Percentiles rank a stretch among this genome's conserved stretches.
Conservation (phyloP, 2,888 invertebrate genomes). For the Nasonovia ribisnigri region DNA sequence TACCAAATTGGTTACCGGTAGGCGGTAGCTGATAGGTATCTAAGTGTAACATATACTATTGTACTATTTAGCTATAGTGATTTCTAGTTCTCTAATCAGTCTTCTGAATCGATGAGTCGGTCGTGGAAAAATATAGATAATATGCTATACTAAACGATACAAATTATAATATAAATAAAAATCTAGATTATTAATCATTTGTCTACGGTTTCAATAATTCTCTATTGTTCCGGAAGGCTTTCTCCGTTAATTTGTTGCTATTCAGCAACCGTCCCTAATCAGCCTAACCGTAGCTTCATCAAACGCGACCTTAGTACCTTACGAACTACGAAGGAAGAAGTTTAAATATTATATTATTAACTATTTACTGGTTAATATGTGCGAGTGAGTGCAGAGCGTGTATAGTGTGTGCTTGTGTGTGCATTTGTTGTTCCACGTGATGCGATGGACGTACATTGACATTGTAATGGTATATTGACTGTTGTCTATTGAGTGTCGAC, state of each 20-base stretch:
- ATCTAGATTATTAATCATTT: conserved; percentile 27
- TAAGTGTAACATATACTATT: not conserved
- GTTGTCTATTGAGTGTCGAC: conserved; percentile 12
- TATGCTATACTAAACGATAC: not conserved
- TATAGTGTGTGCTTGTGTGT: not conserved
- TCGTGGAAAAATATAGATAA: not conserved
- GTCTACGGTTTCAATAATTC: conserved; percentile 28
- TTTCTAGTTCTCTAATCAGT: not conserved
- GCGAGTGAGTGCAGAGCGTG: not conserved
- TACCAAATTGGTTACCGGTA: not conserved
- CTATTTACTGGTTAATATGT: conserved; percentile 45
- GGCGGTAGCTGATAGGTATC: not conserved
- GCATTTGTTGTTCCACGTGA: not conserved
- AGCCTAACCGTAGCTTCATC: conserved; percentile 28
- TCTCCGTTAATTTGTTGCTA: conserved; percentile 53
- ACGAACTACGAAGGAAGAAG: conserved; percentile 22
- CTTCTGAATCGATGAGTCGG: not conserved
- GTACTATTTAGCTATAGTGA: not conserved
- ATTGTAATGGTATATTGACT: conserved; percentile 34
- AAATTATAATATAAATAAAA: not conserved
- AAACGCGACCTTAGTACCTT: not conserved
- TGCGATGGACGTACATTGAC: conserved; percentile 25
- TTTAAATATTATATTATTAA: not conserved
- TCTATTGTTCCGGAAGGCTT: conserved; percentile 49
- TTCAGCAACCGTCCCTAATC: conserved; percentile 54